Base-by-base conservation (phyloP, 2,113 vertebrate species). In the Vidua macroura region DNA sequence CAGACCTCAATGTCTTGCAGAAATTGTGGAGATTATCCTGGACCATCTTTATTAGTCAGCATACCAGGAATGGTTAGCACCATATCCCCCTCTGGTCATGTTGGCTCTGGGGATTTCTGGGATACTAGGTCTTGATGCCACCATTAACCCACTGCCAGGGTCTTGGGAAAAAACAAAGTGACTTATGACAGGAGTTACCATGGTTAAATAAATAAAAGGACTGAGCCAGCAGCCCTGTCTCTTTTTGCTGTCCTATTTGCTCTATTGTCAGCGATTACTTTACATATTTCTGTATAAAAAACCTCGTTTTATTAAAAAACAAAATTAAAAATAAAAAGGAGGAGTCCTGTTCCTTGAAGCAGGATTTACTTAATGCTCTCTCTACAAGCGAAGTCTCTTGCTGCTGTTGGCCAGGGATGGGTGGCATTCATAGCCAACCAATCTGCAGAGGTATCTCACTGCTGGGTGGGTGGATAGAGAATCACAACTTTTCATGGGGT, bases 231-330 rank as follows among this genome's bases (percentile, higher is more conserved):
- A 96, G 91, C 77, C 82, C 86, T 92, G 83, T 88, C 95, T 90
- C 72, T 46, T 76, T 94, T 72, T 80, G 76, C 90, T 83, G 79
- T 59, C 51, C 87, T 81, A 21, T 90, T 79, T 86, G 64, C 41
- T 95, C 17, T 16, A 41, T 70, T 88, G 80, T 91, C 78, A 86
- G 88, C 94, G 89, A 95, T 91, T 86, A 95, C 94, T 97, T 94
- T 94, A 93, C 69, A 92, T 93, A 52, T 75, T 93, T 89, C 87
- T 94, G 95, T 97, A 96, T 43, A 94, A 75, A 96, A 96, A 97
- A 94, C 64, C 46, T 92, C 83, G 18, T 82, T 94, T 83, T 9
- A 55, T 70, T 44, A 43, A 49, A 56, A 88, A 52, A 28, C 46
- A 51, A 21, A 27, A 53, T 35, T 51, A 88, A 51, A 27, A 39